phyloP scores from a whole-genome alignment of 2,113 vertebrate species.

The Apeltes quadracus region DNA sequence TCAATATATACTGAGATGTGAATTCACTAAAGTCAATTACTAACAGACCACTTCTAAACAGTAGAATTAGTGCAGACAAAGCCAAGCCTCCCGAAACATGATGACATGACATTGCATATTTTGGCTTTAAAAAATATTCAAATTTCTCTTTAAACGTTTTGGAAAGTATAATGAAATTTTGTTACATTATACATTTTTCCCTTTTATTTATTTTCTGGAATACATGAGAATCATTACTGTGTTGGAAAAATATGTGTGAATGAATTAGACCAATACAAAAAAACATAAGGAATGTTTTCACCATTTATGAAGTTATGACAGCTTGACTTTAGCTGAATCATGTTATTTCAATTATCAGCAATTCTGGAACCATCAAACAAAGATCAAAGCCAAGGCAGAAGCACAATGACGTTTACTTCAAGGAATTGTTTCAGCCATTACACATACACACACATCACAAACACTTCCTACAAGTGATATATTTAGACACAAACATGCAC shows the following conservation, averaged over 20 bases:
- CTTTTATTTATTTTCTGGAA: neutral
- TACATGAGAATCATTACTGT: conserved; percentile 13
- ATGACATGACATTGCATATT: too few species aligned
- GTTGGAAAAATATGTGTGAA: conserved; percentile 11
- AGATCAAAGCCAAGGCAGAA: conserved; percentile 26
- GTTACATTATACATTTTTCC: neutral
- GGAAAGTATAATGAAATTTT: neutral
- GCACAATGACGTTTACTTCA: conserved; percentile 12
- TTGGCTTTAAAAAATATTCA: neutral
- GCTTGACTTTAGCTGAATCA: conserved; percentile 45
- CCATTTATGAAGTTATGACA: conserved; percentile 33
- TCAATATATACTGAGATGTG: neutral
- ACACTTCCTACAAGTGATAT: neutral
- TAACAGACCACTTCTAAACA: neutral
- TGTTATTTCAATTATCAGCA: conserved; percentile 45
- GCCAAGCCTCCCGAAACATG: neutral
- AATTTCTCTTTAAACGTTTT: neutral
- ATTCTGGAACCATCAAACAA: conserved; percentile 42
- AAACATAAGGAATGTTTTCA: conserved; percentile 19
- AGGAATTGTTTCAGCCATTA: conserved; percentile 13
- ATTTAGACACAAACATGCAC: neutral
- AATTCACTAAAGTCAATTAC: too few species aligned
- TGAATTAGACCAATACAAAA: conserved; percentile 27
- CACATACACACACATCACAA: conserved; percentile 25
- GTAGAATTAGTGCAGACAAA: neutral